A percentile compares a stretch with the other conserved stretches of the same genome.
These are phyloP conservation scores for Galeruca laticollis DNA, from an alignment of 2,888 invertebrate species.

Conservation along the genomic window DNA sequence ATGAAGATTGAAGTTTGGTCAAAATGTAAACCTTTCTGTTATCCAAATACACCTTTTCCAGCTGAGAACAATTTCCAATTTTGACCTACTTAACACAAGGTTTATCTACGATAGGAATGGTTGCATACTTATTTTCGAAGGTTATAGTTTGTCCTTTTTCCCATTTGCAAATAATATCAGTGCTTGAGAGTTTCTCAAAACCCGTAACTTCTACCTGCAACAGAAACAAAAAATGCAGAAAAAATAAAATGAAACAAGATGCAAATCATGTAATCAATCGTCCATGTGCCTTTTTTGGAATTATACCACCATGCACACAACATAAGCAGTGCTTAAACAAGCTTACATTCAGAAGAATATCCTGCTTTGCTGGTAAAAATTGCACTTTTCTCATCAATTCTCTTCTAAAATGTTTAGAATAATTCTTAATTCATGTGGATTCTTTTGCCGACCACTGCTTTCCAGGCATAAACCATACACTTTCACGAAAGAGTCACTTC, in stretches of 20 bases:
- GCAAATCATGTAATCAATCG: too few species aligned
- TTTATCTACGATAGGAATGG: not conserved
- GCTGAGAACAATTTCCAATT: not conserved
- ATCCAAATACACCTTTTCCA: too few species aligned
- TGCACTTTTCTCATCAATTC: not conserved
- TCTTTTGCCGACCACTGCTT: not conserved
- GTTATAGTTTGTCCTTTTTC: not conserved
- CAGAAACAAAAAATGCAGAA: too few species aligned
- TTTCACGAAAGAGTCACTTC: too few species aligned
- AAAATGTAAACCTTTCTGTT: too few species aligned
- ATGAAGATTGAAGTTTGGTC: not conserved
- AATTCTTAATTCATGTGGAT: not conserved
- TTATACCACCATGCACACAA: too few species aligned
- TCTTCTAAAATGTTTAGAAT: not conserved
- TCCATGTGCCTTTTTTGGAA: too few species aligned
- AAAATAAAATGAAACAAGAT: too few species aligned
- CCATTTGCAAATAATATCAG: conserved; percentile 1
- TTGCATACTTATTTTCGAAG: not conserved
- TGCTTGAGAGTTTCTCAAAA: not conserved
- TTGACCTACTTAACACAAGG: not conserved
- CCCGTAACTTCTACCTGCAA: not conserved
- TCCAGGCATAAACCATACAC: not conserved
- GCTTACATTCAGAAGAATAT: too few species aligned
- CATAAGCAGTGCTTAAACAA: too few species aligned
- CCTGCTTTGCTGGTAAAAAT: not conserved